These are phyloP conservation scores for Tetramorium simillimum DNA, from an alignment of 1,140 invertebrate genomes.

Conservation along the genomic window DNA sequence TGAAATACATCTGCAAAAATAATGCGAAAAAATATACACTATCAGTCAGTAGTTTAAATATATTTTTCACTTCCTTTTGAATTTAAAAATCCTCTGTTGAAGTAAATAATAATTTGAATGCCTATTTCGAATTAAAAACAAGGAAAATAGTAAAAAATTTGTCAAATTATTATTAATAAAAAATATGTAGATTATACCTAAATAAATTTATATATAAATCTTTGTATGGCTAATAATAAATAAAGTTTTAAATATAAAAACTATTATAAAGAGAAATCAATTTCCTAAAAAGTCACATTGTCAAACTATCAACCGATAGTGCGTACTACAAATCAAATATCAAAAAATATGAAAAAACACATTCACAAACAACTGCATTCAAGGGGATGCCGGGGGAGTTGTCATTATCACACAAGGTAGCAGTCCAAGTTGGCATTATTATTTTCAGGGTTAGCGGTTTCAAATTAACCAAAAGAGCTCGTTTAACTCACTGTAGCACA, in stretches of 20 bases:
- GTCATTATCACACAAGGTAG: conserved; percentile 54
- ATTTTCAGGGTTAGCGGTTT: conserved; percentile 54
- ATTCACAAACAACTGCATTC: conserved; percentile 54
- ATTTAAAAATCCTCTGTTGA: neutral
- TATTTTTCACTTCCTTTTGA: neutral
- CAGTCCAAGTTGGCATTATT: conserved; percentile 40
- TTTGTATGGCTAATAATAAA: neutral
- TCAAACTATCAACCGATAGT: conserved; percentile 18
- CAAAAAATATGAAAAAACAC: conserved; percentile 24
- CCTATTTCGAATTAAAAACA: neutral
- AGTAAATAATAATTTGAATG: neutral
- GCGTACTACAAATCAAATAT: neutral
- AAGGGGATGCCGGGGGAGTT: neutral
- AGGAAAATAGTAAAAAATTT: neutral
- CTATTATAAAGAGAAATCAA: neutral
- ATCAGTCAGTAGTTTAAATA: conserved; percentile 39
- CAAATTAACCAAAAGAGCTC: conserved; percentile 61
- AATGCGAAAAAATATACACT: neutral
- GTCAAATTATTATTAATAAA: neutral
- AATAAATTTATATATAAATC: neutral
- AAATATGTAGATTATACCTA: neutral
- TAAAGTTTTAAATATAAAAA: neutral
- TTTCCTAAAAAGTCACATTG: neutral
- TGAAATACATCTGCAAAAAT: neutral
- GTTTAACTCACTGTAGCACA: conserved; percentile 63